These are phyloP conservation scores for Bellardia bayeri DNA, from an alignment of 2,888 invertebrate genomes.

Conservation along the genomic window DNA sequence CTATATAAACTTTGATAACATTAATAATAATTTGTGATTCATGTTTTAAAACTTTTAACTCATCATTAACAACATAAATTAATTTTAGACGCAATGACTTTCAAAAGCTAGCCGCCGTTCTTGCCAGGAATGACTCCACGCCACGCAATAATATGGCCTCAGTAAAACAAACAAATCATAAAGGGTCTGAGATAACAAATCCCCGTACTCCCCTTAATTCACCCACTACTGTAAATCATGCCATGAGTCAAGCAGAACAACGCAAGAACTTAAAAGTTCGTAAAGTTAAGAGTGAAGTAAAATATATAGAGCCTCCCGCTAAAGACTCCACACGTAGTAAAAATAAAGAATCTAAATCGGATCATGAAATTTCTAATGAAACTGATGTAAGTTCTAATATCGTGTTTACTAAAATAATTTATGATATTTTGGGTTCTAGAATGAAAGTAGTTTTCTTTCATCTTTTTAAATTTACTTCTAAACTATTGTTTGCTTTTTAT, in stretches of 20 bases:
- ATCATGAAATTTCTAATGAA: constrained; percentile 81
- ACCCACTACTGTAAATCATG: background rate
- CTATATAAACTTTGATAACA: no score
- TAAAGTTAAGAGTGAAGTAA: constrained; percentile 83
- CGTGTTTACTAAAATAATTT: constrained; percentile 69
- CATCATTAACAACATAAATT: background rate
- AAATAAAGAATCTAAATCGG: constrained; percentile 82
- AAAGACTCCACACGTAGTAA: constrained; percentile 75
- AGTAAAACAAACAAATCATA: constrained; percentile 56
- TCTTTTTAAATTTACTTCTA: background rate
- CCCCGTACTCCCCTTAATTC: constrained; percentile 46
- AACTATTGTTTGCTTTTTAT: constrained; percentile 15
- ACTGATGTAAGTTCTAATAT: constrained; percentile 77
- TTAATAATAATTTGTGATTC: no score
- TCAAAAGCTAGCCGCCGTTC: constrained; percentile 77
- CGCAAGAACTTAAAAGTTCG: constrained; percentile 79
- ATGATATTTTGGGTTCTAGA: constrained; percentile 52
- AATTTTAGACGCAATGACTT: constrained; percentile 76
- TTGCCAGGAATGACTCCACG: constrained; percentile 72
- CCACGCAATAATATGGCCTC: constrained; percentile 75
- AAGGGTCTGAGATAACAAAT: background rate
- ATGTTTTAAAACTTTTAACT: background rate
- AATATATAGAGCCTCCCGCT: constrained; percentile 77
- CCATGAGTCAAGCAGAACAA: constrained; percentile 50
- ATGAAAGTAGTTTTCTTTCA: background rate